phyloP scores from a whole-genome alignment of 1,140 invertebrate genomes.

The Diorhabda elongata region DNA sequence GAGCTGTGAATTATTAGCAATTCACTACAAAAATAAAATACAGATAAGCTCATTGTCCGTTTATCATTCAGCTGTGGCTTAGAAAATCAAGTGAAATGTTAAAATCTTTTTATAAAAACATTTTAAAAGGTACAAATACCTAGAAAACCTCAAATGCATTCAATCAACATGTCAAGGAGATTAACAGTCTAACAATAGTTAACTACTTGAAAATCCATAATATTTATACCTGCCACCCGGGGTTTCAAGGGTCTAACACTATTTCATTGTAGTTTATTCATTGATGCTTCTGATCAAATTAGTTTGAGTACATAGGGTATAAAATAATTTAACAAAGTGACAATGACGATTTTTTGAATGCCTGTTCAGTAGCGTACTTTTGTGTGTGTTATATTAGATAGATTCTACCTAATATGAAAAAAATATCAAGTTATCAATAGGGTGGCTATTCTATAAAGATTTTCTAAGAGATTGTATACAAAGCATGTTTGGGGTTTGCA shows the following conservation, averaged over 20 bases:
- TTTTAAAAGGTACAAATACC: constrained; percentile 3
- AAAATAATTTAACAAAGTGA: constrained; percentile 1
- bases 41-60: background rate
- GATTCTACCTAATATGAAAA: background rate
- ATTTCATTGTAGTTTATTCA: background rate
- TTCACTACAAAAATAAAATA: background rate
- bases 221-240: background rate
- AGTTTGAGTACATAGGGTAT: background rate
- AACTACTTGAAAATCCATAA: constrained; percentile 1
- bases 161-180: background rate
- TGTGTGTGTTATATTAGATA: background rate
- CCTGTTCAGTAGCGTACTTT: constrained; percentile 2
- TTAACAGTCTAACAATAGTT: background rate
- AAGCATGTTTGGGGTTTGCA: too few relatives aligned
- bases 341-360: background rate
- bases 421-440: too few relatives aligned
- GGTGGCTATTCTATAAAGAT: too few relatives aligned
- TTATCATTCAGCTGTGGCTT: background rate
- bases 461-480: too few relatives aligned
- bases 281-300: constrained; percentile 2
- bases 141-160: constrained; percentile 1
- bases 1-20: too few relatives aligned
- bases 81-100: constrained; percentile 1
- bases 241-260: constrained; percentile 1
- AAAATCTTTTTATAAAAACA: background rate